These are phyloP conservation scores for Microctonus hyperodae DNA, from an alignment of 2,888 invertebrate genomes.

Conservation along the genomic window DNA sequence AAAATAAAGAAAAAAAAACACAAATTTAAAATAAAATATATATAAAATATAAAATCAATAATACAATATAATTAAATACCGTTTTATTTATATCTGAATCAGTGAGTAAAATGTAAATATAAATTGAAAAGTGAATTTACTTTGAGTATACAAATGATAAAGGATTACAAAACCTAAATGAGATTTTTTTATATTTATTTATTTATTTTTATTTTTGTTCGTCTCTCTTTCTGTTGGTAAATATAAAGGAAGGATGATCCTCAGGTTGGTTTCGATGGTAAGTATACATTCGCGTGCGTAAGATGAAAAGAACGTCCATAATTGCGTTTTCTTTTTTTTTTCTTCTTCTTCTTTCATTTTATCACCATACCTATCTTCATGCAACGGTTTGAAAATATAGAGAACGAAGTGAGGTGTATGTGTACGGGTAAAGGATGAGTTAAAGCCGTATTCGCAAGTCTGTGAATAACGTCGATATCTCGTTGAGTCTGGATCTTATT, in stretches of 20 bases:
- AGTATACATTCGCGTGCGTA: slow-evolving; percentile 42
- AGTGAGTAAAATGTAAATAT: not conserved
- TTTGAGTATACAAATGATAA: not conserved
- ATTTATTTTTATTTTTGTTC: not conserved
- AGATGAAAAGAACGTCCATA: slow-evolving; percentile 49
- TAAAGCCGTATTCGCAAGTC: slow-evolving; percentile 40
- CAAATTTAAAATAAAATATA: not conserved
- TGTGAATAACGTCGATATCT: slow-evolving; percentile 49
- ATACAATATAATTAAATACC: not conserved
- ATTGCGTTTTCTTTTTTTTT: slow-evolving; percentile 45
- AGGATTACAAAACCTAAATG: not conserved
- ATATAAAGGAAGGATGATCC: slow-evolving; percentile 15
- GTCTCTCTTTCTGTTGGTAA: not conserved
- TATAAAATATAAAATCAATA: not conserved
- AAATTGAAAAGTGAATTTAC: too few species aligned
- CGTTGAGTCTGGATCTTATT: slow-evolving; percentile 31
- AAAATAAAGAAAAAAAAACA: too few species aligned
- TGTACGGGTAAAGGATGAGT: slow-evolving; percentile 40
- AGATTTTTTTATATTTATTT: not conserved
- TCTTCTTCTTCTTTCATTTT: slow-evolving; percentile 30
- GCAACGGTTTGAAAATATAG: slow-evolving; percentile 32
- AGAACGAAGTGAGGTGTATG: not conserved
- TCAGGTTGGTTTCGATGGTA: slow-evolving; percentile 11
- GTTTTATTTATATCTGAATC: not conserved
- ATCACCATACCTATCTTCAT: slow-evolving; percentile 1